Evolutionary conservation across 1,140 invertebrate species (phyloP), one percentile per base, ranked within the genome.

Genomic region (Acromyrmex heyeri): DNA sequence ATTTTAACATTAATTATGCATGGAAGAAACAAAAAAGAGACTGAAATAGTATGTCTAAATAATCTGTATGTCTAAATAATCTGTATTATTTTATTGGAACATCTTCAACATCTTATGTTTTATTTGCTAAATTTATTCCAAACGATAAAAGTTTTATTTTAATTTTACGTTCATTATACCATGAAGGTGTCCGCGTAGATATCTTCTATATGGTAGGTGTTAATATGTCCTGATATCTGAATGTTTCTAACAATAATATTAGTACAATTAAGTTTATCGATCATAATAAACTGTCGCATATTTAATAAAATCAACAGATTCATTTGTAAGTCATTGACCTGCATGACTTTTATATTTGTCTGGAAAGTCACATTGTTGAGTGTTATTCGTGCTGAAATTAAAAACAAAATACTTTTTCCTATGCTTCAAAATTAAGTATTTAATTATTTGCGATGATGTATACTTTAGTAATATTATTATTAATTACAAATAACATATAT

Each of bases 151-250:
- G 44, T 30, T 7, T 57, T 69, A 44, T 8, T 38, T 16, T 70
- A 44, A 57, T 8, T 38, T 21, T 57, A 44, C 2, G 8, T 55
- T 57, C 69, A 62, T 24, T 30, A 24, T 91, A 93, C 93, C 93
- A 88, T 93, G 6, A 94, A 92, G 10, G 93, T 94, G n/a, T 91
- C 88, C 14, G 89, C 24, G 44, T 91, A 93, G 27, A 94, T 81
- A 7, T 91, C 55, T 0, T 78, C 21, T 18, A 94, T 69, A 55
- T 85, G 57, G 0, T 90, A 21, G 0, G 61, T 64, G 50, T 94
- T 94, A 10, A 94, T 12, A 0, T 3, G 77, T 12, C 92, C 91
- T 27, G n/a, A 24, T 10, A 92, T 87, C 16, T 88, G 44, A 10
- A 94, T 48, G 12, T 90, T 86, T 16, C 87, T 73, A 0, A 81